Conservation (phyloP, 1,140 invertebrate genomes). For the Meloidogyne hapla region DNA sequence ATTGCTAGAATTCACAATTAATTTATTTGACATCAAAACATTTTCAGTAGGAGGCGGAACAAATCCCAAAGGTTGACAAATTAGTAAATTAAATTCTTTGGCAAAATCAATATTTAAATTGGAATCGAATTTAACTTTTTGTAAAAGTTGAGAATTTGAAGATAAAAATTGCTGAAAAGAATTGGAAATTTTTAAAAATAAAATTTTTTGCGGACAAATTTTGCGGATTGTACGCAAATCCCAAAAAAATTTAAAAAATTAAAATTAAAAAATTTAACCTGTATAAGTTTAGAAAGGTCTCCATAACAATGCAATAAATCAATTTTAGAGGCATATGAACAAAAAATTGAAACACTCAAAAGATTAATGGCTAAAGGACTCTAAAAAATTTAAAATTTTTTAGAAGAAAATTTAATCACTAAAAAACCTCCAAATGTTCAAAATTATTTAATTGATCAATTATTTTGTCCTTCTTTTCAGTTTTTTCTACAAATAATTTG, state of each 20-base stretch:
- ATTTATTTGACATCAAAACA: neutral
- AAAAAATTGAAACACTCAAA: slow-evolving; percentile 57
- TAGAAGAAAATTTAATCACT: neutral
- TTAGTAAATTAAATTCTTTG: slow-evolving; percentile 16
- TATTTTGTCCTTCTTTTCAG: slow-evolving; percentile 37
- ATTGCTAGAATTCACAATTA: slow-evolving; percentile 11
- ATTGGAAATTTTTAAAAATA: neutral
- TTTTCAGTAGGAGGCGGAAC: neutral
- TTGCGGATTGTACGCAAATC: too few species aligned
- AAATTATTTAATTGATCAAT: slow-evolving; percentile 40
- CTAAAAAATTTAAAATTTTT: slow-evolving; percentile 32
- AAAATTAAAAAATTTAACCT: slow-evolving; percentile 24
- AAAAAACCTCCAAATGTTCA: slow-evolving; percentile 24
- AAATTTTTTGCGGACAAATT: too few species aligned
- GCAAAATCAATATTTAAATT: slow-evolving; percentile 29
- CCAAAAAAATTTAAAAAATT: neutral
- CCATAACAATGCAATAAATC: slow-evolving; percentile 53
- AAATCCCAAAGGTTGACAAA: slow-evolving; percentile 28
- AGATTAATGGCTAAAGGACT: slow-evolving; percentile 48
- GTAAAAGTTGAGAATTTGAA: slow-evolving; percentile 25
- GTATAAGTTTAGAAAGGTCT: slow-evolving; percentile 39
- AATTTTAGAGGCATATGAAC: slow-evolving; percentile 60
- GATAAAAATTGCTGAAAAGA: slow-evolving; percentile 30
- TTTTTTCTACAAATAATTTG: slow-evolving; percentile 40
- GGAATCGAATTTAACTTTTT: slow-evolving; percentile 35